These are phyloP conservation scores for Ochotona curzoniae DNA, from an alignment of 2,113 vertebrate species.

Conservation along the genomic window DNA sequence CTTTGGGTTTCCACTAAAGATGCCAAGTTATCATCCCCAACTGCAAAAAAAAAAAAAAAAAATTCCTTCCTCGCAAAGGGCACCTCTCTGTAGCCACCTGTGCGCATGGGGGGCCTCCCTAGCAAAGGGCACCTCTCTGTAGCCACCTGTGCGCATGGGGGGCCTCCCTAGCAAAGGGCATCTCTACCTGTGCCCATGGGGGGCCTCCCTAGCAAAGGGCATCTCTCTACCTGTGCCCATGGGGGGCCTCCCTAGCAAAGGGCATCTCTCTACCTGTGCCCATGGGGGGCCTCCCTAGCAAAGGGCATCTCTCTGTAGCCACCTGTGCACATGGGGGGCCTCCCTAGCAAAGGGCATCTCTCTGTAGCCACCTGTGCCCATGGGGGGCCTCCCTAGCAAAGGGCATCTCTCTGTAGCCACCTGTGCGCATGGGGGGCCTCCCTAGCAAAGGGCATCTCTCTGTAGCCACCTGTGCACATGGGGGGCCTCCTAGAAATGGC, in stretches of 20 bases:
- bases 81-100: background rate
- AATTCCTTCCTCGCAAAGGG: background rate
- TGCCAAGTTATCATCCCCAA: too few species aligned
- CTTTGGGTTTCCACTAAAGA: background rate
- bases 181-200: background rate
- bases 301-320: background rate
- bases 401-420: background rate
- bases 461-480: fast-evolving
- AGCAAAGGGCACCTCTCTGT: background rate
- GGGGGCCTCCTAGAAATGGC: background rate
- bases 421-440: fast-evolving
- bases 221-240: background rate
- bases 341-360: background rate
- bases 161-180: background rate
- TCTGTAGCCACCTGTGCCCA: background rate
- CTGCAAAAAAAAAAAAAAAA: too few species aligned
- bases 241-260: background rate
- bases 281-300: background rate
- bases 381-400: background rate
- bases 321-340: fast-evolving
- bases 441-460: background rate
- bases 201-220: background rate
- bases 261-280: background rate
- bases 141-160: fast-evolving
- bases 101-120: background rate